A percentile compares a stretch with the other conserved stretches of the same genome.
These are phyloP conservation scores for Elanus axillaris DNA, from an alignment of 2,113 vertebrate species.

Conservation along the genomic window DNA sequence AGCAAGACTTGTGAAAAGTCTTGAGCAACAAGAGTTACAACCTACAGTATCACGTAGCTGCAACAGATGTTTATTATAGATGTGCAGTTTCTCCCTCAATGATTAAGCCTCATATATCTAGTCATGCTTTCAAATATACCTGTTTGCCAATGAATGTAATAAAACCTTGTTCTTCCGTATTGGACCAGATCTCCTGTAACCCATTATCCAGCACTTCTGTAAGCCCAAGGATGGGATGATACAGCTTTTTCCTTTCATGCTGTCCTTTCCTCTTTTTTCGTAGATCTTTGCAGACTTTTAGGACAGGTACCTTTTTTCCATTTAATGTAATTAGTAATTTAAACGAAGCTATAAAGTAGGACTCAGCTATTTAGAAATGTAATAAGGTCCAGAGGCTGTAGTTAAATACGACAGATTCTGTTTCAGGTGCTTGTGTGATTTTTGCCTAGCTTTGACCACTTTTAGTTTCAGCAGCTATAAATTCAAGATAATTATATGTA, in stretches of 20 bases:
- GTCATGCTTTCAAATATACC: background rate
- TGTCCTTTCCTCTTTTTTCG: background rate
- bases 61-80: background rate
- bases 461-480: background rate
- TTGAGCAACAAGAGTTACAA: background rate
- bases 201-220: background rate
- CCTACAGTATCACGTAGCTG: background rate
- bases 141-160: background rate
- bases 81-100: background rate
- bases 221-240: background rate
- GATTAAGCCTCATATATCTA: background rate
- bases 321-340: background rate
- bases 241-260: background rate
- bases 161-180: rapidly evolving
- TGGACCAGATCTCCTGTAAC: background rate
- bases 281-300: background rate
- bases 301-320: background rate
- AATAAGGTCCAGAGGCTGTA: background rate
- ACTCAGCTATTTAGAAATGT: background rate
- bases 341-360: background rate
- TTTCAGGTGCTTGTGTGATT: background rate
- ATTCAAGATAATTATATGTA: background rate
- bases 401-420: background rate
- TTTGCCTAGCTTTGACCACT: background rate
- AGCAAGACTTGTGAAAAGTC: background rate